Base-by-base conservation (phyloP, 30 jellyfish, hydroid and myxozoan species). In the Aurelia sp. region DNA sequence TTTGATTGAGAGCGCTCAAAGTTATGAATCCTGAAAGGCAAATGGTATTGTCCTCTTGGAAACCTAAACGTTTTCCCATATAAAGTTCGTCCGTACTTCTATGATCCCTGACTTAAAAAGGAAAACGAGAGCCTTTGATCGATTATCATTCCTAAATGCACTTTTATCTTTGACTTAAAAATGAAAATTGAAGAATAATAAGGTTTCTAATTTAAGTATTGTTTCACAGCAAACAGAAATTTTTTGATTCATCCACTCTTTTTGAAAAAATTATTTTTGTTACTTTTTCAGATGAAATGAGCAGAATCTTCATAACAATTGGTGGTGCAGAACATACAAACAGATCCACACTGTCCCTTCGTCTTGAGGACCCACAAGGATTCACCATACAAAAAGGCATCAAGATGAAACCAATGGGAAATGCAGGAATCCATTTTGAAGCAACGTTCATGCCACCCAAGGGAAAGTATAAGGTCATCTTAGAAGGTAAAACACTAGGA, bases 311-410 rank as follows among this genome's bases (percentile, higher is more conserved):
- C 35, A 51, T 71, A 18, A 71, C 92, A 10, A 60, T 83, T 11
- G 92, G 86, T 11, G 92, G 92, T 19, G 86, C 92, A 23, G 75
- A 83, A 35, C 86, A 83, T 73, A 83, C 92, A 3, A 76, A 73
- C 66, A 61, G 0, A 22, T 70, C 85, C 16, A 50, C 86, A 7
- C 75, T 83, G 50, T 15, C 77, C 13, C 27, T 83, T 33, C 86
- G 92, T 17, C 74, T 83, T 9, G 72, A 66, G 9, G 84, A 83
- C 65, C 33, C 73, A 22, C 62, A 83, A 63, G 92, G 92, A 13
- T 61, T 47, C 35, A 83, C 92, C 62, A 52, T 83, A 50, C 76
- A 31, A 76, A 83, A 83, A 30, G 92, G 81, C 58, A 71, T 83
- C 41, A 71, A 61, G 59, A 74, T 83, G 31, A 18, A 5, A 6